A percentile compares a stretch with the other conserved stretches of the same genome.
Conservation (phyloP, 2,888 invertebrate species). For the Lasioglossum vierecki region DNA sequence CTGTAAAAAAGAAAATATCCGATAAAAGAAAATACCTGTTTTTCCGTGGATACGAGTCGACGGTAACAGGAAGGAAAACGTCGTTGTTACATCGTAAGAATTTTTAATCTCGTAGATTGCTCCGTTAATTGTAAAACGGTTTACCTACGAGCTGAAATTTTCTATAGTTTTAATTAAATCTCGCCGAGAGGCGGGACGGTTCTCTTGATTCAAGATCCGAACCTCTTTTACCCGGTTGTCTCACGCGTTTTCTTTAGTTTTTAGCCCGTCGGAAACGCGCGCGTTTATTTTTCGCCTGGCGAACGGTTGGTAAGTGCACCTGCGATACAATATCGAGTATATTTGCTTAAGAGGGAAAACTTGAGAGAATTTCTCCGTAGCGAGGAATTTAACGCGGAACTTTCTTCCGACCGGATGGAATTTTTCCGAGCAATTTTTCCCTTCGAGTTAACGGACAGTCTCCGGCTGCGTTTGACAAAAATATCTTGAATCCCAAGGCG, state of each 20-base stretch:
- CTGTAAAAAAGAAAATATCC: not conserved
- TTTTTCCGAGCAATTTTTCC: conserved; percentile 1
- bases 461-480: conserved; percentile 1
- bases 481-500: not conserved
- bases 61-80: not conserved
- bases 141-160: conserved; percentile 22
- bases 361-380: not conserved
- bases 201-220: conserved; percentile 9
- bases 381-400: not conserved
- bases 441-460: not conserved
- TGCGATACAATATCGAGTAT: conserved; percentile 3
- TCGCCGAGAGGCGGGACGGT: not conserved
- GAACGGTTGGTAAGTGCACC: not conserved
- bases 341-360: conserved; percentile 2
- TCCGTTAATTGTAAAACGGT: conserved; percentile 26
- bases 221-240: not conserved
- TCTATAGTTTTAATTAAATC: conserved; percentile 52
- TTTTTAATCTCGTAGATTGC: conserved; percentile 45
- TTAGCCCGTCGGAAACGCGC: not conserved
- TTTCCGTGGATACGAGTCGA: not conserved
- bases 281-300: not conserved
- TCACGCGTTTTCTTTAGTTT: not conserved
- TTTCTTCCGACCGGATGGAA: not conserved
- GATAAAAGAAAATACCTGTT: not conserved
- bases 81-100: conserved; percentile 13